These are phyloP conservation scores for Oryzias woworae DNA, from an alignment of 2,113 vertebrate genomes.

Conservation along the genomic window DNA sequence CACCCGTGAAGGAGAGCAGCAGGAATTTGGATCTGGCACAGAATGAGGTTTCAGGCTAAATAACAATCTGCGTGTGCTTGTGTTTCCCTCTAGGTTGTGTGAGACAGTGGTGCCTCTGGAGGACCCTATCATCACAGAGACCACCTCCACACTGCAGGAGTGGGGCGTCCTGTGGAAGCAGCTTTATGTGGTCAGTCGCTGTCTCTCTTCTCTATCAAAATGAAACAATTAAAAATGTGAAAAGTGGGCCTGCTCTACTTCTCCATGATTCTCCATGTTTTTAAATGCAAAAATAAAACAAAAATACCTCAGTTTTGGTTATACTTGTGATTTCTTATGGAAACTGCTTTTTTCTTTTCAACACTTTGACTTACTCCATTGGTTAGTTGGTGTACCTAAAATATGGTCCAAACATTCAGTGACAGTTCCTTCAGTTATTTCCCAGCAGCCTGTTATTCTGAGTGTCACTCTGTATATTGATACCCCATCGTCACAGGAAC, in stretches of 20 bases:
- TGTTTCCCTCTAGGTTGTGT: conserved; percentile 79
- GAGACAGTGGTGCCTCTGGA: conserved; percentile 95
- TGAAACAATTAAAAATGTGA: conserved; percentile 25
- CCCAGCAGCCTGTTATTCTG: conserved; percentile 35
- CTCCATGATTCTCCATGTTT: no score
- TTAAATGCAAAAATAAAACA: no score
- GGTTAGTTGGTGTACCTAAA: conserved; percentile 10
- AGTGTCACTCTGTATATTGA: conserved; percentile 48
- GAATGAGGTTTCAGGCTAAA: conserved; percentile 3
- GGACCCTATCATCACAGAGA: conserved; percentile 95
- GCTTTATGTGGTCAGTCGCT: conserved; percentile 90
- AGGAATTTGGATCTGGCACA: neutral
- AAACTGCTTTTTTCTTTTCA: conserved; percentile 21
- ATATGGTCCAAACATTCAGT: conserved; percentile 28
- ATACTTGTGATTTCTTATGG: conserved; percentile 32
- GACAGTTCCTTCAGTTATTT: conserved; percentile 44
- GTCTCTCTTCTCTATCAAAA: conserved; percentile 20
- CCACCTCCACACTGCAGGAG: conserved; percentile 94
- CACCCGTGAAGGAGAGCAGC: neutral
- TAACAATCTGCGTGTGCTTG: neutral
- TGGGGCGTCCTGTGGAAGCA: conserved; percentile 97
- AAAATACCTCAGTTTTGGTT: conserved; percentile 24
- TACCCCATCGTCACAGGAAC: conserved; percentile 29
- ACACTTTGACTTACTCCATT: conserved; percentile 20
- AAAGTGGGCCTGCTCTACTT: no score